Percentiles rank a stretch among this genome's conserved stretches.
These are phyloP conservation scores for Grapholita molesta DNA, from an alignment of 1,140 invertebrate species.

Conservation along the genomic window DNA sequence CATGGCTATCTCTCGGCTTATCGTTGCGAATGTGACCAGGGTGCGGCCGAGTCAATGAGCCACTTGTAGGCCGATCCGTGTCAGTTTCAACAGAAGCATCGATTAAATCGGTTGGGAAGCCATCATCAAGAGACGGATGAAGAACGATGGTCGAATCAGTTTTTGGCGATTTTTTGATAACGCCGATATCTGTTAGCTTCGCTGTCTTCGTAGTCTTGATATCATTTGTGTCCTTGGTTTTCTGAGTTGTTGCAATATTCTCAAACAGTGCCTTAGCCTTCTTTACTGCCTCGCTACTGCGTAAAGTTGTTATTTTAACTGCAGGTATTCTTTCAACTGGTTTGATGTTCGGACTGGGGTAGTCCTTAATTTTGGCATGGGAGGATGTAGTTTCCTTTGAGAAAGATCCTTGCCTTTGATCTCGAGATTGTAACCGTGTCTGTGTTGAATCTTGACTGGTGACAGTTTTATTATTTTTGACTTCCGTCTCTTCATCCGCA, in stretches of 20 bases:
- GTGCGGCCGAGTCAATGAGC: constrained; percentile 13
- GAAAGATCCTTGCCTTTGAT: constrained; percentile 23
- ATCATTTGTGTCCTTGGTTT: constrained; percentile 38
- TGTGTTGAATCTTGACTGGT: constrained; percentile 6
- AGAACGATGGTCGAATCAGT: constrained; percentile 42
- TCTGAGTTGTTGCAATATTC: constrained; percentile 76
- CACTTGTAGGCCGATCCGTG: constrained; percentile 22
- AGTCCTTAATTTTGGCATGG: constrained; percentile 42
- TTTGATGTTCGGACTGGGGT: constrained; percentile 32
- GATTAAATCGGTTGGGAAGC: constrained; percentile 33
- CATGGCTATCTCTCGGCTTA: constrained; percentile 34
- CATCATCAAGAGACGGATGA: constrained; percentile 38
- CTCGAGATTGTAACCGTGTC: constrained; percentile 13
- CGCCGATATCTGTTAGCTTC: constrained; percentile 65
- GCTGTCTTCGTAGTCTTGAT: constrained; percentile 38
- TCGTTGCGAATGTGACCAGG: constrained; percentile 24
- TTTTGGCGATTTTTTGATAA: constrained; percentile 57
- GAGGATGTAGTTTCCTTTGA: constrained; percentile 35
- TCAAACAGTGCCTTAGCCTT: constrained; percentile 84
- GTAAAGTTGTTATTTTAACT: constrained; percentile 67
- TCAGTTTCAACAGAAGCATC: constrained; percentile 27
- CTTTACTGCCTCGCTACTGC: constrained; percentile 80
- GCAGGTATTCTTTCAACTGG: constrained; percentile 41
- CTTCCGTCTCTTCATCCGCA: constrained; percentile 35
- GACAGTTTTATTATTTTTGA: constrained; percentile 17